A percentile compares a stretch with the other conserved stretches of the same genome.
Conservation (phyloP, 2,888 invertebrate species). For the Idaea dimidiata region DNA sequence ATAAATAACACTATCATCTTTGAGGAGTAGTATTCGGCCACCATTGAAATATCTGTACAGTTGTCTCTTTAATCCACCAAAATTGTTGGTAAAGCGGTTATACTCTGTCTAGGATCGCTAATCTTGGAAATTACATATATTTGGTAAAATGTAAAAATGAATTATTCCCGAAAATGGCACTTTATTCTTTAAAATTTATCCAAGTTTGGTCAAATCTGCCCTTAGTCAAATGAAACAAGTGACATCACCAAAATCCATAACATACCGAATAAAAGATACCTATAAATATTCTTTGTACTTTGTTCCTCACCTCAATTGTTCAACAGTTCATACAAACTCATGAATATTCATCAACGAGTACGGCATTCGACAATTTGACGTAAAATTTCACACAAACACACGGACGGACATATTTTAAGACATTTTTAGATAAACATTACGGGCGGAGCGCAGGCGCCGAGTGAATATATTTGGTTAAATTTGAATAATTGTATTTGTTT, state of each 20-base stretch:
- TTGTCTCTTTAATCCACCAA: too few relatives aligned
- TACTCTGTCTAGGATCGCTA: too few relatives aligned
- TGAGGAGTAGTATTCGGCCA: too few relatives aligned
- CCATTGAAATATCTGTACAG: too few relatives aligned
- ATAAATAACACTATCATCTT: too few relatives aligned
- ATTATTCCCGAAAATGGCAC: too few relatives aligned
- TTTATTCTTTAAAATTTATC: too few relatives aligned
- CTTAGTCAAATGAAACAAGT: neutral
- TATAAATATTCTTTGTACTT: neutral
- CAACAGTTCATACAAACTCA: constrained; percentile 30
- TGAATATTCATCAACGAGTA: constrained; percentile 71
- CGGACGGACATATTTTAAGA: constrained; percentile 36
- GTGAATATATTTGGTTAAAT: constrained; percentile 56
- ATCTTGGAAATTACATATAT: too few relatives aligned
- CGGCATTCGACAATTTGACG: constrained; percentile 70
- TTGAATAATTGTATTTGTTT: constrained; percentile 47
- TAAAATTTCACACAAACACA: constrained; percentile 76
- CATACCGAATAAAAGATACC: neutral
- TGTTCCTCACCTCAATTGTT: constrained; percentile 26
- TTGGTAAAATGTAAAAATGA: too few relatives aligned
- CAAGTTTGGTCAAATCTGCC: too few relatives aligned
- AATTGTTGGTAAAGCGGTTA: too few relatives aligned
- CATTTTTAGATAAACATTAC: constrained; percentile 40
- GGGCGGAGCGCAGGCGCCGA: constrained; percentile 41
- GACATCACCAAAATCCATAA: neutral